These are phyloP conservation scores for Philhelius pedissequus DNA, from an alignment of 2,888 invertebrate genomes.

Conservation along the genomic window DNA sequence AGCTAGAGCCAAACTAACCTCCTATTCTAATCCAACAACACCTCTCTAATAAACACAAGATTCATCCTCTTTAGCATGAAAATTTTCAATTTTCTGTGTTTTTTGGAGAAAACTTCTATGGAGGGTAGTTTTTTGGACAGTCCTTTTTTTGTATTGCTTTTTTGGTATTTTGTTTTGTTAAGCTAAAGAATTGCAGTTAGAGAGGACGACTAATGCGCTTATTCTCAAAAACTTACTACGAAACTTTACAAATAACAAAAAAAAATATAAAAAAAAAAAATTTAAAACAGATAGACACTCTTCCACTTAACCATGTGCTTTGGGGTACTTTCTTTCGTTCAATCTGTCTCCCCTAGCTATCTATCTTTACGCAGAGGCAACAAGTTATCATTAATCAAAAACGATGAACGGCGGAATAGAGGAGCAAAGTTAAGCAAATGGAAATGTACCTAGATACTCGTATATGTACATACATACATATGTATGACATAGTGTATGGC, in stretches of 20 bases:
- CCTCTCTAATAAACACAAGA: constrained; percentile 47
- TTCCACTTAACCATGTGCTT: constrained; percentile 26
- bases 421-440: constrained; percentile 48
- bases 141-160: too few relatives aligned
- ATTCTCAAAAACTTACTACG: constrained; percentile 20
- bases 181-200: constrained; percentile 20
- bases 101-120: constrained; percentile 8
- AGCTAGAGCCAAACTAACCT: not conserved
- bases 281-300: not conserved
- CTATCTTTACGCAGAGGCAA: constrained; percentile 52
- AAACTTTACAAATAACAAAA: not conserved
- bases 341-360: constrained; percentile 14
- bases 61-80: constrained; percentile 13
- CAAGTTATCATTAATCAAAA: constrained; percentile 68
- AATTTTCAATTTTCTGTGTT: constrained; percentile 47
- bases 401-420: constrained; percentile 55
- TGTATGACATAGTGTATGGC: constrained; percentile 20
- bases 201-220: constrained; percentile 55
- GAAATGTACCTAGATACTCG: constrained; percentile 43
- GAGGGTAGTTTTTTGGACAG: not conserved
- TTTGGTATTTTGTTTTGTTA: not conserved
- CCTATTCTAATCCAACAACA: not conserved
- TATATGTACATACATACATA: too few relatives aligned
- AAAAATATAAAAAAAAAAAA: not conserved
- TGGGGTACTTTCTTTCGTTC: constrained; percentile 28